Conservation (phyloP, 2,797 vertebrate genomes). For the Nothura maculosa region DNA sequence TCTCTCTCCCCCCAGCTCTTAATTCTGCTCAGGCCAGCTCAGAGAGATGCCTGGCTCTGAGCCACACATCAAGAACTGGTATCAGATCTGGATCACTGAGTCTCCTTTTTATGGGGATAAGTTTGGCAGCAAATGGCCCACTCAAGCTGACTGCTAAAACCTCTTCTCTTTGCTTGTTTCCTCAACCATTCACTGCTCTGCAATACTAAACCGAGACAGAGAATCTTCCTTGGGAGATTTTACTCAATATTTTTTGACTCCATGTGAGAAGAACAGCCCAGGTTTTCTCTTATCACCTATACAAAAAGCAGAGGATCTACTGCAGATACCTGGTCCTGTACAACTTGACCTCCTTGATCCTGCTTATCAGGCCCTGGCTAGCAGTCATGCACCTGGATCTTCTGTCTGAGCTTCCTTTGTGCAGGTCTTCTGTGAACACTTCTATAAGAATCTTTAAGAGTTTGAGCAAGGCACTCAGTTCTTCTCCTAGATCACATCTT, state of each 20-base stretch:
- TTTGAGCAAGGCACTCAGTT: background rate
- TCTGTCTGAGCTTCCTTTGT: background rate
- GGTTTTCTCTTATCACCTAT: background rate
- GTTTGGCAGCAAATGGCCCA: conserved; percentile 41
- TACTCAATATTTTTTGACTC: background rate
- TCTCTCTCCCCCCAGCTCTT: conserved; percentile 4
- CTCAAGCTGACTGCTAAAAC: background rate
- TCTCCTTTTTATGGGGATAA: conserved; percentile 36
- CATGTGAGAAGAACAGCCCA: background rate
- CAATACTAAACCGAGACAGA: background rate
- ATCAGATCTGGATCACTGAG: conserved; percentile 68
- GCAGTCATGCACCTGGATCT: background rate
- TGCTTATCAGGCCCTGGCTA: background rate
- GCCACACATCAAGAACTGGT: conserved; percentile 64
- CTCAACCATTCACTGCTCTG: background rate
- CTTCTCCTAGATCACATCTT: background rate
- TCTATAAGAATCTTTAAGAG: background rate
- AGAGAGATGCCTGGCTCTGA: conserved; percentile 24
- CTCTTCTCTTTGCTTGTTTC: background rate
- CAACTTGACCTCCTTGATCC: background rate
- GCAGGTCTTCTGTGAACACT: background rate
- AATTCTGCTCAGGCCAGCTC: background rate
- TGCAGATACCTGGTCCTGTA: background rate
- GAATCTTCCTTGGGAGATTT: background rate
- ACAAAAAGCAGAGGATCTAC: background rate